Evolutionary conservation across 2,888 invertebrate genomes (phyloP).

Genomic region (Pammene fasciana): DNA sequence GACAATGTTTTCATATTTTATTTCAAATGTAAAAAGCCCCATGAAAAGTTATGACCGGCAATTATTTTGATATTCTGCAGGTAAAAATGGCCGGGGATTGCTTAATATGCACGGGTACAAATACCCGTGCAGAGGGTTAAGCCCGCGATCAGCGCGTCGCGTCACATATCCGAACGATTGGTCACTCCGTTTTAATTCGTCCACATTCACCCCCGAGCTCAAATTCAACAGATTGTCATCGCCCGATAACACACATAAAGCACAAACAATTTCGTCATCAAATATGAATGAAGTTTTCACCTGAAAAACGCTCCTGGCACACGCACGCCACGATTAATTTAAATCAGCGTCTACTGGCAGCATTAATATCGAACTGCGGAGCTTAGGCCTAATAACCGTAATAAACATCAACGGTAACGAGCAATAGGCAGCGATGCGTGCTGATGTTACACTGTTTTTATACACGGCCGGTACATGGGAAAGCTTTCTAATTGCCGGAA

Average conservation of each 20-base stretch:
- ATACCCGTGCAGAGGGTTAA: conserved; percentile 52
- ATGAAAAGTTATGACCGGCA: conserved; percentile 18
- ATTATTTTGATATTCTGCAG: conserved; percentile 27
- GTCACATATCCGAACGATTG: conserved; percentile 63
- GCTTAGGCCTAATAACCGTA: conserved; percentile 82
- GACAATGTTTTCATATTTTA: not conserved
- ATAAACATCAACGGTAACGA: conserved; percentile 83
- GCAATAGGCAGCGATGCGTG: conserved; percentile 83
- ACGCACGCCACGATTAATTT: conserved; percentile 60
- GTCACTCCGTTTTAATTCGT: conserved; percentile 66
- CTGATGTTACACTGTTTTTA: conserved; percentile 83
- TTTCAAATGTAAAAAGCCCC: conserved; percentile 14
- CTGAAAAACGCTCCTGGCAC: conserved; percentile 37
- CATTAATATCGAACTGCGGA: conserved; percentile 75
- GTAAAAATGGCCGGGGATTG: conserved; percentile 19
- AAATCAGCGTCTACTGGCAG: conserved; percentile 71
- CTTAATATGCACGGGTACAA: conserved; percentile 37
- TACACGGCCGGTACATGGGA: conserved; percentile 83
- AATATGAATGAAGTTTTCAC: conserved; percentile 38
- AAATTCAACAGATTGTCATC: conserved; percentile 64
- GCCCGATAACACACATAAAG: conserved; percentile 52
- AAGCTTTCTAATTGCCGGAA: conserved; percentile 84
- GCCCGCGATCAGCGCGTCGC: conserved; percentile 62
- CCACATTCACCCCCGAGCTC: conserved; percentile 61
- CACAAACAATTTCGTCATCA: conserved; percentile 37